Base-by-base conservation (phyloP, 2,113 vertebrate species). In the Recurvirostra avosetta region DNA sequence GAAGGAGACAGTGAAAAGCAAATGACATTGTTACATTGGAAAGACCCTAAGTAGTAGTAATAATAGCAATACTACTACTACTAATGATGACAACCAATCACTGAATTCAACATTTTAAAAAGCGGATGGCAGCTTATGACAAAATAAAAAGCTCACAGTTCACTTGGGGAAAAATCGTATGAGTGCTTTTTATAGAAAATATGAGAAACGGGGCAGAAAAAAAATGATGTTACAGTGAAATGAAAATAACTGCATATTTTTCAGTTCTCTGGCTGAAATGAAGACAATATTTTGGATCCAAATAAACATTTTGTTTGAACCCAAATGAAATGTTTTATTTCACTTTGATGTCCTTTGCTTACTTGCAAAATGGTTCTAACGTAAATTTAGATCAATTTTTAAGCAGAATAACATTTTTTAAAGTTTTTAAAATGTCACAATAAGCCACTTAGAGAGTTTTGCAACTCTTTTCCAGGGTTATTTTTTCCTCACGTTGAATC, bases 301-400 rank as follows among this genome's bases (percentile, higher is more conserved):
- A 94, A 87, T 77, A 91, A 87, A 43, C 16, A 43, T 78, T 91
- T 91, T 95, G 14, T 94, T 92, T 91, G 73, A 91, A 90, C 13
- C 32, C 56, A 76, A 96, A 91, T 72, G 43, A 91, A 95, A 94
- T 76, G 5, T 58, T 96, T 91, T 91, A 36, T 71, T 93, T 96
- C 30, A 49, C 43, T 92, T 78, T 91, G 56, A 87, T 93, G 87
- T 91, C 61, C 49, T 77, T 91, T 1, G 0, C 90, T 95, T 94
- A 90, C 87, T 90, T 92, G 66, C 27, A 94, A 85, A 93, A 95
- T 93, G 93, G 40, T 43, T 68, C 70, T 71, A 70, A 88, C 47
- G 76, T 70, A 88, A 95, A 90, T 93, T 61, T 73, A 91, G 66
- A 75, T 75, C 29, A 40, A 61, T 61, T 96, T 94, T 91, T 72